phyloP scores from a whole-genome alignment of 2,797 vertebrate species.

The Dermochelys coriacea region DNA sequence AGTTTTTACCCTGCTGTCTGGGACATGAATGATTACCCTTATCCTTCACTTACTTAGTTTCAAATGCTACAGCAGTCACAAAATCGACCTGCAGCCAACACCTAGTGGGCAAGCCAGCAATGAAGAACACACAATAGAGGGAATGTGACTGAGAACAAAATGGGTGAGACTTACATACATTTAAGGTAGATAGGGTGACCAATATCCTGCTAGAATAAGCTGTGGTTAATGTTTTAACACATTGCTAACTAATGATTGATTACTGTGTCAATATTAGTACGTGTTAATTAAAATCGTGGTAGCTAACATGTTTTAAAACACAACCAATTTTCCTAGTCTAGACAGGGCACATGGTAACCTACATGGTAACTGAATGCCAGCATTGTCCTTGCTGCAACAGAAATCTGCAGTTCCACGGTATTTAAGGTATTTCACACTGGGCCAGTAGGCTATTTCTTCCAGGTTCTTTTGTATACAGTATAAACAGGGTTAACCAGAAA shows the following conservation, averaged over 20 bases:
- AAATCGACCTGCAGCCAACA: neutral
- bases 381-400: neutral
- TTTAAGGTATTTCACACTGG: neutral
- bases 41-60: neutral
- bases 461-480: neutral
- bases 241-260: neutral
- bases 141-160: neutral
- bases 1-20: neutral
- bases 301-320: neutral
- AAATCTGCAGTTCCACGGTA: conserved; percentile 5
- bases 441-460: neutral
- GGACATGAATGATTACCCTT: neutral
- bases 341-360: neutral
- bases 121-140: neutral
- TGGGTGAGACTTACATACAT: neutral
- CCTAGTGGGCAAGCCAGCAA: neutral
- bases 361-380: neutral
- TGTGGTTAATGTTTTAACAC: accelerated
- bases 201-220: neutral
- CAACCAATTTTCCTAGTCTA: neutral
- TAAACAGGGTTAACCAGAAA: neutral
- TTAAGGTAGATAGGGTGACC: neutral
- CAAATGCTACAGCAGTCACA: neutral
- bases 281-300: neutral
- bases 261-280: neutral